Conservation (phyloP, 2,888 invertebrate genomes). For the Dendrolimus houi region DNA sequence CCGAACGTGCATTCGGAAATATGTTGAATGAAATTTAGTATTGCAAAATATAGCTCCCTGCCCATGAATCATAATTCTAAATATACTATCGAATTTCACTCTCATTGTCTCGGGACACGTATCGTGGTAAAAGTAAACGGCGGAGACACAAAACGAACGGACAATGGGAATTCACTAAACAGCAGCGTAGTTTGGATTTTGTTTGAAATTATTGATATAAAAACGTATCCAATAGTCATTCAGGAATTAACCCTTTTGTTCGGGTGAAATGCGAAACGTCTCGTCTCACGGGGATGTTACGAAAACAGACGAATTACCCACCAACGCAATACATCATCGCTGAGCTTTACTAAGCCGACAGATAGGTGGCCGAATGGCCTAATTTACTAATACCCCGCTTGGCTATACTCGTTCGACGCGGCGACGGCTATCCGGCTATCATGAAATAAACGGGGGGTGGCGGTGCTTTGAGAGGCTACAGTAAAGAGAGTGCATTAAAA, state of each 20-base stretch:
- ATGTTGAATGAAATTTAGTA: conserved; percentile 27
- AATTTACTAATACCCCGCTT: conserved; percentile 66
- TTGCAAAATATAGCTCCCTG: conserved; percentile 36
- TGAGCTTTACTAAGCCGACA: conserved; percentile 50
- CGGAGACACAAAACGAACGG: conserved; percentile 49
- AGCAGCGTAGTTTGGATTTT: conserved; percentile 59
- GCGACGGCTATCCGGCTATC: conserved; percentile 48
- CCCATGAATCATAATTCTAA: conserved; percentile 69
- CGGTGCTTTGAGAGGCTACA: conserved; percentile 73
- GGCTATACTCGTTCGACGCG: conserved; percentile 42
- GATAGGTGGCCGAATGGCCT: conserved; percentile 38
- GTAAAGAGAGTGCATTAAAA: conserved; percentile 73
- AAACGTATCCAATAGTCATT: conserved; percentile 50
- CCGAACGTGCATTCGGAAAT: conserved; percentile 24
- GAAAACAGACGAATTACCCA: conserved; percentile 24
- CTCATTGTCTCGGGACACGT: conserved; percentile 65
- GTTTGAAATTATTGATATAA: conserved; percentile 35
- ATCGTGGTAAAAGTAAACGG: conserved; percentile 38
- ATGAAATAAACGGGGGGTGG: conserved; percentile 56
- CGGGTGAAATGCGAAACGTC: conserved; percentile 50
- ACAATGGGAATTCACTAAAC: conserved; percentile 66
- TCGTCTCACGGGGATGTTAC: conserved; percentile 31
- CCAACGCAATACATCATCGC: conserved; percentile 43
- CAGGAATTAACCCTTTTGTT: conserved; percentile 64
- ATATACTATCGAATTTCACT: conserved; percentile 64